Evolutionary conservation across 2,888 invertebrate genomes (phyloP), one percentile per base, ranked within the genome.

Genomic region (Azorinus chamasolen): DNA sequence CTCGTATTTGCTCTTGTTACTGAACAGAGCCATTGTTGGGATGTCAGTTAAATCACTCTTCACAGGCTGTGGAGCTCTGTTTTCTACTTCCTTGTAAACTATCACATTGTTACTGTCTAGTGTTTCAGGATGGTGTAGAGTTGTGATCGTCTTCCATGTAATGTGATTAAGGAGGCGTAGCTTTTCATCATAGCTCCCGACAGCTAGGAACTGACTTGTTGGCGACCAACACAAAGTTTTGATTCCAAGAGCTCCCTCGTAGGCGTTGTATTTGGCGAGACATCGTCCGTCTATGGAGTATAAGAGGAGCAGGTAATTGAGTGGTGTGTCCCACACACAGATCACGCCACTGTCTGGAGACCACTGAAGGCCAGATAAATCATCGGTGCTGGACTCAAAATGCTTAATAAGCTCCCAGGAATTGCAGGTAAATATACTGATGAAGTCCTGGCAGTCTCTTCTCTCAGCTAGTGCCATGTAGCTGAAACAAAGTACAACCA

Each of bases 401-500:
- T 93, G 92, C 90, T 93, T 93, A 25, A 93, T 86, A n/a, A 93
- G 84, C 46, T 92, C 90, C 93, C 93, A 93, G 16, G 90, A 86
- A 57, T 83, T 85, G 46, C 90, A 89, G 37, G 86, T 87, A 85
- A 93, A 93, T 18, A 93, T 88, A 65, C 92, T 93, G 77, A 94
- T 79, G 74, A 88, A 91, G 82, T 94, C 94, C 66, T 92, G 93
- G 69, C 93, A 92, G 70, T 93, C 93, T 18, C 93, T 69, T 48
- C 93, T 86, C 87, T 94, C 94, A 6, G 93, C 93, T 39, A 94
- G 79, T 2, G 93, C 93, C 89, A 94, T 87, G 85, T 92, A 94
- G 57, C 91, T 86, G 72, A 39, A 78, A 83, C 43, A 43, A 48
- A 58, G 20, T 8, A 45, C 14, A 45, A 66, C 18, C 3, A 64